phyloP scores from a whole-genome alignment of 2,888 invertebrate species.

The Gymnocheta viridis region DNA sequence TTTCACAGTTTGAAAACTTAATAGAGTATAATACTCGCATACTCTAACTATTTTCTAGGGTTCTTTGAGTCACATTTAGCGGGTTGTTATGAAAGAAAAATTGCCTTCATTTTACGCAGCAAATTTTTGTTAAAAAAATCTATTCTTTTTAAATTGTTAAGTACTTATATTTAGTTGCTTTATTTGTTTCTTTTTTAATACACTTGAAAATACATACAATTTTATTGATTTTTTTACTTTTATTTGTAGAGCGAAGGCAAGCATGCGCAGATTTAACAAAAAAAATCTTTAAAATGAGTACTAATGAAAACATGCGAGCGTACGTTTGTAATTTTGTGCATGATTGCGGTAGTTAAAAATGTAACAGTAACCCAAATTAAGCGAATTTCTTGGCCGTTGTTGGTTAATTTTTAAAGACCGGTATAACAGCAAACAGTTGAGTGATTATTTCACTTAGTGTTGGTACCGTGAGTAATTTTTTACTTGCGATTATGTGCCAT shows the following conservation, averaged over 20 bases:
- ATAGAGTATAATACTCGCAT: too few relatives aligned
- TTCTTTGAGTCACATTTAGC: too few relatives aligned
- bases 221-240: constrained; percentile 8
- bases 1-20: too few relatives aligned
- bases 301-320: not conserved
- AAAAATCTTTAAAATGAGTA: not conserved
- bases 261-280: not conserved
- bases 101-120: too few relatives aligned
- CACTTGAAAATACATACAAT: not conserved
- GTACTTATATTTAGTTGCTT: not conserved
- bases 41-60: too few relatives aligned
- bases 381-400: constrained; percentile 44
- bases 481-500: not conserved
- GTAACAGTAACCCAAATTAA: constrained; percentile 71
- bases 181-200: not conserved
- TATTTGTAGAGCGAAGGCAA: not conserved
- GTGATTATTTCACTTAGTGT: constrained; percentile 21
- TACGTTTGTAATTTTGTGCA: not conserved
- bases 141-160: too few relatives aligned
- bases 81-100: too few relatives aligned
- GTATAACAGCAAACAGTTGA: constrained; percentile 58
- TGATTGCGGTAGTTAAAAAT: constrained; percentile 59
- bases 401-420: constrained; percentile 43
- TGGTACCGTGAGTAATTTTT: not conserved
- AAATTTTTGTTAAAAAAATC: too few relatives aligned